Evolutionary conservation across 2,113 vertebrate species (phyloP), one percentile per base, ranked within the genome.

Genomic region (Pedionomus torquatus): DNA sequence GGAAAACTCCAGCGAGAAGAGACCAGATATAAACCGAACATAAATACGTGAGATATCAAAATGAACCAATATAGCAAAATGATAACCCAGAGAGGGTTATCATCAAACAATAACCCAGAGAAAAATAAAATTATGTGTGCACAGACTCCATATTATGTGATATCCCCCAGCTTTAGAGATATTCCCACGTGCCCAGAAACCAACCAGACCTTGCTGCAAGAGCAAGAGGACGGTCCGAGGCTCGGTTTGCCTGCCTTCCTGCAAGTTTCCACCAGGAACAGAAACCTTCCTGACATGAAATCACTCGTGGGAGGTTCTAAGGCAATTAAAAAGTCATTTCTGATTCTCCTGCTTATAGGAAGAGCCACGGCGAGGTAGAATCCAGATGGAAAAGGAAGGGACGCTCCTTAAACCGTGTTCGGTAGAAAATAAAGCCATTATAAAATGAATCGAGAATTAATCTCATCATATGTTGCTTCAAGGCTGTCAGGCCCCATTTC

Each of bases 21-120:
- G 26, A 41, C 13, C 7, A 23, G 13, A 5, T 11, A 16, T 39
- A 17, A 52, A 17, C 55, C 23, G 24, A 76, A 48, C 43, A 44
- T 19, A 12, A 43, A 41, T 12, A 55, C 0, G 1, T 0, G 7
- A 15, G 12, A 9, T 2, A 44, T 6, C 35, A 15, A 14, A 41
- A 28, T 9, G 30, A 35, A 51, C 10, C 41, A 18, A 21, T 2
- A 30, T 0, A n/a, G 30, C 28, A 83, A 43, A 78, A n/a, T 2
- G n/a, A n/a, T n/a, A n/a, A n/a, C n/a, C n/a, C n/a, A n/a, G n/a
- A n/a, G n/a, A n/a, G n/a, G n/a, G n/a, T n/a, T n/a, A n/a, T n/a
- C n/a, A n/a, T n/a, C n/a, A n/a, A n/a, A n/a, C n/a, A n/a, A n/a
- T n/a, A n/a, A n/a, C n/a, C n/a, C n/a, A n/a, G 57, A 13, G 1